phyloP scores from a whole-genome alignment of 30 jellyfish, hydroid and myxozoan genomes.

The Hydractinia echinata region DNA sequence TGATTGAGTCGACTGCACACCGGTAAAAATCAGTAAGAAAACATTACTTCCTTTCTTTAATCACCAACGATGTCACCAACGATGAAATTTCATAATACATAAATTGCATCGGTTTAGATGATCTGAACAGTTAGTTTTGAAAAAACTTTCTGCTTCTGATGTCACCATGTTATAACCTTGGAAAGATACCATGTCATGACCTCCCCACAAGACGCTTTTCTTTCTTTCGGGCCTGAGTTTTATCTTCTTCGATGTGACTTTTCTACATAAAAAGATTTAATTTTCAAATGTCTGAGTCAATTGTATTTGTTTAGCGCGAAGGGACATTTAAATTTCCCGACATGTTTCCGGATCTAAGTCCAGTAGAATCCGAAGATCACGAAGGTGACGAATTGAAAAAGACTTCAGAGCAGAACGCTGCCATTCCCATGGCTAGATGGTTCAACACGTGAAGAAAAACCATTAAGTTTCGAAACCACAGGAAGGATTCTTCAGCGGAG shows the following conservation, averaged over 20 bases:
- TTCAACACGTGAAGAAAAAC: neutral
- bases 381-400: neutral
- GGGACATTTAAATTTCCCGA: slow-evolving; percentile 80
- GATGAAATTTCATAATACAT: too few species aligned
- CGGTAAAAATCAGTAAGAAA: too few species aligned
- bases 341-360: slow-evolving; percentile 41
- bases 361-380: slow-evolving; percentile 27
- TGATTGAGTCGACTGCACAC: too few species aligned
- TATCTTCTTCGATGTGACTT: neutral
- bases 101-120: too few species aligned
- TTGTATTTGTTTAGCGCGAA: slow-evolving; percentile 46
- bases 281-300: neutral
- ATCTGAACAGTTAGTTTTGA: neutral
- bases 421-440: slow-evolving; percentile 7
- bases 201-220: too few species aligned
- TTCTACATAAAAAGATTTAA: neutral
- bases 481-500: too few species aligned
- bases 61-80: too few species aligned
- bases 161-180: too few species aligned
- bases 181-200: too few species aligned
- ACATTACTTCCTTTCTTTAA: too few species aligned
- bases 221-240: neutral
- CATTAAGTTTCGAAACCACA: too few species aligned
- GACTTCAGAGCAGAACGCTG: neutral
- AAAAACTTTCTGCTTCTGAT: neutral